A percentile compares a stretch with the other conserved stretches of the same genome.
These are phyloP conservation scores for Melanocharis versteri DNA, from an alignment of 2,113 vertebrate species.

Conservation along the genomic window DNA sequence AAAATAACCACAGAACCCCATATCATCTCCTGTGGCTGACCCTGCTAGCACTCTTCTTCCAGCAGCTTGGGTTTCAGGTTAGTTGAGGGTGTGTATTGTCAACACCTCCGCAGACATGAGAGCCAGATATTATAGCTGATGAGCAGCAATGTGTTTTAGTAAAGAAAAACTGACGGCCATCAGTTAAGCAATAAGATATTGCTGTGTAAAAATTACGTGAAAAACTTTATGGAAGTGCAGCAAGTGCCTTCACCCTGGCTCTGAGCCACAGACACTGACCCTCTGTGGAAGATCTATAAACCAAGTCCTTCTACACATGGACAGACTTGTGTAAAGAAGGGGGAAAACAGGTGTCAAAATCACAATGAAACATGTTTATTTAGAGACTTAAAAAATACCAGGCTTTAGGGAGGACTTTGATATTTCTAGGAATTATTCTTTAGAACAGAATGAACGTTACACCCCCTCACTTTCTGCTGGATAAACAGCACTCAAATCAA, in stretches of 20 bases:
- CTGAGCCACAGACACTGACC: background rate
- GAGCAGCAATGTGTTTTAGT: background rate
- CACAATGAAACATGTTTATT: background rate
- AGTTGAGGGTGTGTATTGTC: background rate
- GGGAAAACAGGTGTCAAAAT: background rate
- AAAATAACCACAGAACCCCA: background rate
- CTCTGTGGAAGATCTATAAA: background rate
- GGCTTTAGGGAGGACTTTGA: background rate
- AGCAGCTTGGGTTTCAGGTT: background rate
- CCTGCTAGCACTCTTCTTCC: background rate
- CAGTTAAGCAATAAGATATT: background rate
- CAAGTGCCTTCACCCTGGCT: background rate
- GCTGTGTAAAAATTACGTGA: background rate
- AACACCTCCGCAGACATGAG: background rate
- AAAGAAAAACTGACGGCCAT: background rate
- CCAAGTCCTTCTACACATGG: background rate
- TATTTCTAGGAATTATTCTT: background rate
- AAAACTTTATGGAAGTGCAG: background rate
- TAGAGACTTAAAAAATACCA: background rate
- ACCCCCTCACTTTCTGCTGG: background rate
- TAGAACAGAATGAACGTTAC: background rate
- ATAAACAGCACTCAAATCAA: background rate
- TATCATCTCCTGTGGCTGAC: background rate
- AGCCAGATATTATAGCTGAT: background rate
- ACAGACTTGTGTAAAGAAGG: background rate